A percentile compares a stretch with the other conserved stretches of the same genome.
phyloP scores from a whole-genome alignment of 2,797 vertebrate genomes.

The Siniperca obscura region DNA sequence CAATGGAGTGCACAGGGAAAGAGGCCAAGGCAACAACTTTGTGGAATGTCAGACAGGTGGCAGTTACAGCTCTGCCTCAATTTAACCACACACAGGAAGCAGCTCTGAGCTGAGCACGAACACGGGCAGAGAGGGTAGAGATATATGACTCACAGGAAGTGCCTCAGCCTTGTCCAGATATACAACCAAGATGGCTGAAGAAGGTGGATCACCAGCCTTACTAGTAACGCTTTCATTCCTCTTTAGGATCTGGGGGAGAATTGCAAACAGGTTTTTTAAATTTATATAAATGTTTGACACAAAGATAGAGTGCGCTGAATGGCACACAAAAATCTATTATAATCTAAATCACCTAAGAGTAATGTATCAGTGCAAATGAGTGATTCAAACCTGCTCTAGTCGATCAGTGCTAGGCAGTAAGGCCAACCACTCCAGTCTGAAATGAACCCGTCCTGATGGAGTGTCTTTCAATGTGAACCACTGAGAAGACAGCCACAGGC shows the following conservation, averaged over 20 bases:
- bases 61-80: constrained; percentile 34
- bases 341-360: not conserved
- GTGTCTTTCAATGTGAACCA: constrained; percentile 92
- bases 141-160: constrained; percentile 91
- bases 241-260: constrained; percentile 86
- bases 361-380: constrained; percentile 13
- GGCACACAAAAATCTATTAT: not conserved
- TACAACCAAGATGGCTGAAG: constrained; percentile 91
- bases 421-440: constrained; percentile 91
- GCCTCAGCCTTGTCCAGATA: constrained; percentile 95
- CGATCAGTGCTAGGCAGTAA: constrained; percentile 84
- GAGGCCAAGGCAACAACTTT: constrained; percentile 34
- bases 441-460: constrained; percentile 87
- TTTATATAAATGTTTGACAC: not conserved
- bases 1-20: not conserved
- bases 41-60: constrained; percentile 62
- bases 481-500: constrained; percentile 71
- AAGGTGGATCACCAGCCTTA: constrained; percentile 86
- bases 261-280: not conserved
- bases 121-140: constrained; percentile 20
- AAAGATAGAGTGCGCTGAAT: not conserved
- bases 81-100: constrained; percentile 73
- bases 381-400: constrained; percentile 87
- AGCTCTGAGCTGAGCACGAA: constrained; percentile 35
- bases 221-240: constrained; percentile 84